A percentile compares a stretch with the other conserved stretches of the same genome.
phyloP scores from a whole-genome alignment of 2,888 invertebrate genomes.

The Piscicola geometra region DNA sequence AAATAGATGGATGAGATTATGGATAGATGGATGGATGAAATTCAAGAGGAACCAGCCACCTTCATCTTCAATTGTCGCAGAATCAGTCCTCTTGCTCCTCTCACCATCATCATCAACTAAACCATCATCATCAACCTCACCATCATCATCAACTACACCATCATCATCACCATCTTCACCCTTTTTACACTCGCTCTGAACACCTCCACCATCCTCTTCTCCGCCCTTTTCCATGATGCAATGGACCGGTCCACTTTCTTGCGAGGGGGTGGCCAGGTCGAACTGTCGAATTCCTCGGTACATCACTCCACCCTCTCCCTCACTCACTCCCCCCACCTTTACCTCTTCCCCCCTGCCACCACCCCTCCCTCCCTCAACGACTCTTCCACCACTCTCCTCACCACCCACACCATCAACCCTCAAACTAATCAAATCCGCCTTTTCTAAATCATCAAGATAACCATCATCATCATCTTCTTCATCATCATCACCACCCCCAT shows the following conservation, averaged over 20 bases:
- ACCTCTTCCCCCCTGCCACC: background rate
- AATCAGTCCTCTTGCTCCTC: too few relatives aligned
- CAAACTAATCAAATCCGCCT: background rate
- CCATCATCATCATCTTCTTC: conserved; percentile 2
- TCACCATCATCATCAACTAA: too few relatives aligned
- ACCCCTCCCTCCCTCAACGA: conserved; percentile 10
- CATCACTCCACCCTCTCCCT: background rate
- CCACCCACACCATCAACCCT: background rate
- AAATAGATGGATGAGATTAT: too few relatives aligned
- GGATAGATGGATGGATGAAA: too few relatives aligned
- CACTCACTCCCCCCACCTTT: background rate
- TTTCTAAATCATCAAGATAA: conserved; percentile 8
- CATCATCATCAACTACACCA: background rate
- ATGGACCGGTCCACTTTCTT: background rate
- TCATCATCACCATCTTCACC: too few relatives aligned
- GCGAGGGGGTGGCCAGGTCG: conserved; percentile 16
- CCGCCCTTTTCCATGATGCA: background rate
- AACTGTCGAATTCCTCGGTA: conserved; percentile 35
- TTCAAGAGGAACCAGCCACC: too few relatives aligned
- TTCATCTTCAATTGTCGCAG: too few relatives aligned
- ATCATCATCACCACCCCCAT: background rate
- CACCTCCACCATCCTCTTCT: background rate
- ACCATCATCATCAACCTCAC: too few relatives aligned
- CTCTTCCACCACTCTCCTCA: conserved; percentile 14
- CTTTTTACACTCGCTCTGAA: background rate